Conservation (phyloP, 2,113 vertebrate genomes). For the Riparia riparia region DNA sequence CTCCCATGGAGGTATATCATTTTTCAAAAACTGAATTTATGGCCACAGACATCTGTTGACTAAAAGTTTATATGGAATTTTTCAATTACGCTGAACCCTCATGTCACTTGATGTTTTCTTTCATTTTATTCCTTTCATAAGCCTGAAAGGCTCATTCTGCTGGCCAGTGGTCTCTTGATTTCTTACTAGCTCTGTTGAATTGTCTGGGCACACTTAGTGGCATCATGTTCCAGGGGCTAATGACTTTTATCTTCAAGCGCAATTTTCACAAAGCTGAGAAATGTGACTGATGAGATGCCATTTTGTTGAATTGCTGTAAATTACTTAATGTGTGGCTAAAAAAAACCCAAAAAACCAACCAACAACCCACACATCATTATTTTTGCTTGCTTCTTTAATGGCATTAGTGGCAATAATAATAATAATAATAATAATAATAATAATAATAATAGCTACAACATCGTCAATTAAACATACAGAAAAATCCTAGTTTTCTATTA, state of each 20-base stretch:
- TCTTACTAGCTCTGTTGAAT: background rate
- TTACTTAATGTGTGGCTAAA: background rate
- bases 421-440: background rate
- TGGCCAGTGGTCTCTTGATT: background rate
- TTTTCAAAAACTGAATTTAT: background rate
- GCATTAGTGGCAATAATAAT: background rate
- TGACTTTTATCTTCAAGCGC: slow-evolving; percentile 18
- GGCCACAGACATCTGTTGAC: background rate
- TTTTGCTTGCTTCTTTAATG: background rate
- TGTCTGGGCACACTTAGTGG: background rate
- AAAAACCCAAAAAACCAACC: too few species aligned
- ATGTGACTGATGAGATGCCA: background rate
- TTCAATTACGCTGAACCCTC: background rate
- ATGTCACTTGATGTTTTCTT: background rate
- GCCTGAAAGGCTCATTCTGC: background rate
- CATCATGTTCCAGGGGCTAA: background rate
- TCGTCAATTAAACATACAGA: background rate
- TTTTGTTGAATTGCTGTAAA: background rate
- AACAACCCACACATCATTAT: background rate
- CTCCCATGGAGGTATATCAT: background rate
- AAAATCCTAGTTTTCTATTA: background rate
- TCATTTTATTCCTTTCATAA: slow-evolving; percentile 29
- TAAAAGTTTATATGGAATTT: background rate
- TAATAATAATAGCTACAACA: background rate
- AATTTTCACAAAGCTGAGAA: background rate